Percentiles rank a stretch among this genome's conserved stretches.
Conservation (phyloP, 2,888 invertebrate species). For the Mimas tiliae region DNA sequence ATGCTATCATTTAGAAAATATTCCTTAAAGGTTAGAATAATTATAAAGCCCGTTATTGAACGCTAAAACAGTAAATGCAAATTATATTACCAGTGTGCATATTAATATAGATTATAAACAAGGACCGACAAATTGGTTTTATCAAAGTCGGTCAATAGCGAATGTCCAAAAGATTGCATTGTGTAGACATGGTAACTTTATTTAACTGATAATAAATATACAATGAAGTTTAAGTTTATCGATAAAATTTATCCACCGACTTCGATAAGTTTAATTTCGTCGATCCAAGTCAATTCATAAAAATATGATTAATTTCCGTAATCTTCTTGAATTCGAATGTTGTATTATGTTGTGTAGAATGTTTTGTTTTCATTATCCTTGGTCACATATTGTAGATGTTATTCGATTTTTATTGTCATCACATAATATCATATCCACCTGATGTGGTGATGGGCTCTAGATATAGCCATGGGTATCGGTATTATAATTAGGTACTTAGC, state of each 20-base stretch:
- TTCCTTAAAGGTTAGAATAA: slow-evolving; percentile 17
- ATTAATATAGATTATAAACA: slow-evolving; percentile 47
- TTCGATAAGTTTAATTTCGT: not conserved
- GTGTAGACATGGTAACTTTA: not conserved
- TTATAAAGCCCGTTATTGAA: slow-evolving; percentile 11
- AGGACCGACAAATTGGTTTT: not conserved
- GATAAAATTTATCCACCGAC: not conserved
- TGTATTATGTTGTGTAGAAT: slow-evolving; percentile 49
- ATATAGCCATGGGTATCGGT: slow-evolving; percentile 46
- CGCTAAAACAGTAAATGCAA: slow-evolving; percentile 7
- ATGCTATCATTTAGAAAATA: not conserved
- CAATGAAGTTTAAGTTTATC: not conserved
- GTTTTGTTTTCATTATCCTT: slow-evolving; percentile 50
- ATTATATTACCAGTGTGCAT: slow-evolving; percentile 38
- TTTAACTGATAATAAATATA: not conserved
- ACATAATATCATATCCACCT: slow-evolving; percentile 40
- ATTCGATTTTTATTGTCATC: slow-evolving; percentile 19
- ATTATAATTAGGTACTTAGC: slow-evolving; percentile 42
- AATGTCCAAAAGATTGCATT: not conserved
- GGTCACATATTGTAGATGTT: slow-evolving; percentile 28
- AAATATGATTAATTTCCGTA: slow-evolving; percentile 13
- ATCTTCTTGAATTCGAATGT: not conserved
- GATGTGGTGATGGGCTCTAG: slow-evolving; percentile 46
- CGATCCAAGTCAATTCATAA: slow-evolving; percentile 16
- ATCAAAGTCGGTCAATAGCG: not conserved